Percentiles rank a stretch among this genome's conserved stretches.
Conservation (phyloP, 2,888 invertebrate genomes). For the Pseudeuparius sepicola region DNA sequence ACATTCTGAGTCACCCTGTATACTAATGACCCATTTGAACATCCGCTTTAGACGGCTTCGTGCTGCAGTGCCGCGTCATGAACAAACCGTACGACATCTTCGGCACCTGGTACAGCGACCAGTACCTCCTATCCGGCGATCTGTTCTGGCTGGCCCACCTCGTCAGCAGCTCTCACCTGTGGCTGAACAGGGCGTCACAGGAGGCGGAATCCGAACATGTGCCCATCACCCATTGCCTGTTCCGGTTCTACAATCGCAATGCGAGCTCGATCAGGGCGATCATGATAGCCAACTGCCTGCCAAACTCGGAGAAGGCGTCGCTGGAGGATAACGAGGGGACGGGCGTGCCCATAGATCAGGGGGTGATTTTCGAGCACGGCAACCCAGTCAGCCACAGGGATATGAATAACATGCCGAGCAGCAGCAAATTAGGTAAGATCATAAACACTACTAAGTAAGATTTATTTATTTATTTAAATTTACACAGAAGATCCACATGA, state of each 20-base stretch:
- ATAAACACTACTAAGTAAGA: slow-evolving; percentile 3
- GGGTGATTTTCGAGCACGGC: slow-evolving; percentile 35
- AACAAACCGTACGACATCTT: slow-evolving; percentile 83
- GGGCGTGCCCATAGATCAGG: slow-evolving; percentile 21
- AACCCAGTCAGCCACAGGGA: slow-evolving; percentile 47
- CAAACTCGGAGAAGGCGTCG: slow-evolving; percentile 36
- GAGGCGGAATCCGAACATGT: slow-evolving; percentile 64
- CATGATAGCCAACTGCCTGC: slow-evolving; percentile 63
- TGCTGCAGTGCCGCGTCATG: slow-evolving; percentile 56
- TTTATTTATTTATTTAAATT: no score
- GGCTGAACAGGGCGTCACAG: slow-evolving; percentile 75
- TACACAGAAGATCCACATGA: no score
- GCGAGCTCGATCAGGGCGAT: slow-evolving; percentile 70
- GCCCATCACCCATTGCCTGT: slow-evolving; percentile 63
- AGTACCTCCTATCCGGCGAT: slow-evolving; percentile 69
- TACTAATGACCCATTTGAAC: no score
- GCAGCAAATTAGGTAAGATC: slow-evolving; percentile 18
- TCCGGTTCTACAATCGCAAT: slow-evolving; percentile 65
- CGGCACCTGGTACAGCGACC: slow-evolving; percentile 82
- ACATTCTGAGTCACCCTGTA: no score
- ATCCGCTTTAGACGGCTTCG: slow-evolving; percentile 55
- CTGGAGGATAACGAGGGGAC: slow-evolving; percentile 28
- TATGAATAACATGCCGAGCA: slow-evolving; percentile 31
- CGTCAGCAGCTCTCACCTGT: slow-evolving; percentile 63
- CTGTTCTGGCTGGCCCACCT: slow-evolving; percentile 70